Percentiles rank a stretch among this genome's conserved stretches.
phyloP scores from a whole-genome alignment of 2,797 vertebrate genomes.

The Trematomus bernacchii region DNA sequence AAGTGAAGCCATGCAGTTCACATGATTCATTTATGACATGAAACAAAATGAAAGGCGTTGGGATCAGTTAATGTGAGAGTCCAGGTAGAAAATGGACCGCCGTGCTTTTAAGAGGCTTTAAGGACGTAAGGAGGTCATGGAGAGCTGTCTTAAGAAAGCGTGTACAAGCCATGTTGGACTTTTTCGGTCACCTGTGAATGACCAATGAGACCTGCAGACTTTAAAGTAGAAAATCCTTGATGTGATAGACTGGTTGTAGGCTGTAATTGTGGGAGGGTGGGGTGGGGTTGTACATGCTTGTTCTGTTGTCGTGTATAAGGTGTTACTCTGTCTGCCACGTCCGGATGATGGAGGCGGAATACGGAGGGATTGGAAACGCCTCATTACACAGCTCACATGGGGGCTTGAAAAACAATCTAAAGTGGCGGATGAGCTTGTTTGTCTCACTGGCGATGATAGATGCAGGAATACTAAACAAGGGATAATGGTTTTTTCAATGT shows the following conservation, averaged over 20 bases:
- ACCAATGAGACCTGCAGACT: slow-evolving; percentile 33
- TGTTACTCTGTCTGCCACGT: slow-evolving; percentile 59
- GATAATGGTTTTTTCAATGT: slow-evolving; percentile 32
- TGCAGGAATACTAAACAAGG: slow-evolving; percentile 67
- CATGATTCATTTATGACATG: neutral
- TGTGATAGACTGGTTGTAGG: slow-evolving; percentile 64
- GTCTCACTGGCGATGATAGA: slow-evolving; percentile 64
- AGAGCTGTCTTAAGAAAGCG: slow-evolving; percentile 21
- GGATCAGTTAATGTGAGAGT: neutral
- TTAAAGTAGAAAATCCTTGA: slow-evolving; percentile 58
- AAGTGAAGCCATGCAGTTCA: neutral
- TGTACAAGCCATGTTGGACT: slow-evolving; percentile 4
- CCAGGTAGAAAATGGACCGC: slow-evolving; percentile 22
- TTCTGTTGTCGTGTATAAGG: slow-evolving; percentile 80
- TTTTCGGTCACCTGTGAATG: neutral
- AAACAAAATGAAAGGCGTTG: neutral
- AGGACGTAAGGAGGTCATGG: slow-evolving; percentile 12
- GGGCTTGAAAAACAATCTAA: slow-evolving; percentile 46
- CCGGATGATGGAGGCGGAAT: slow-evolving; percentile 43
- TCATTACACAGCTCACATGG: slow-evolving; percentile 38
- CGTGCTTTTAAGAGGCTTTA: slow-evolving; percentile 7
- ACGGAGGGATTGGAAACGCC: slow-evolving; percentile 61
- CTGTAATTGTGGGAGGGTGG: slow-evolving; percentile 52
- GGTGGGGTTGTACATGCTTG: slow-evolving; percentile 76
- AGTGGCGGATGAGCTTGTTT: slow-evolving; percentile 48